Base-by-base conservation (phyloP, 2,797 vertebrate species). In the Typhlichthys eigenmanni region DNA sequence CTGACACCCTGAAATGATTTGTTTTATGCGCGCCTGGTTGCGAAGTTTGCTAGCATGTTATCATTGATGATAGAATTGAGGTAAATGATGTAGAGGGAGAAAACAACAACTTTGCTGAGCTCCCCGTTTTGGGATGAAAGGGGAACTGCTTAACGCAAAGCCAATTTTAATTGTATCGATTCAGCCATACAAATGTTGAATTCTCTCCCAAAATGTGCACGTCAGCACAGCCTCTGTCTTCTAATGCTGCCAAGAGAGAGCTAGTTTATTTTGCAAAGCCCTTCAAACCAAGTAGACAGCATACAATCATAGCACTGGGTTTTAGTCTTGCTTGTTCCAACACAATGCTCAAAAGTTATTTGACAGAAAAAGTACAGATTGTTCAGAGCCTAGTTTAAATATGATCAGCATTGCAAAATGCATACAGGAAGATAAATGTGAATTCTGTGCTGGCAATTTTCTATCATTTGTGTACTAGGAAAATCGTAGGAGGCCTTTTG, bases 21-120 rank as follows among this genome's bases (percentile, higher is more conserved):
- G 91, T 93, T 92, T 93, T 91, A 92, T 90, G 91, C 89, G 89
- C 84, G 81, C 85, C 83, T 84, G 87, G 87, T 85, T 87, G 90
- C 91, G 88, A 92, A 89, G 91, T 92, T 92, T 82, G 86, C 88
- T 58, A 87, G 89, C 90, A 89, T 87, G 80, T 89, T 93, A 92
- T 92, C 91, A 92, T 87, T 84, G 90, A 92, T 88, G 91, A 93
- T 93, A 93, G 90, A 90, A 92, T 91, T 90, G 88, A 94, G 89
- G 91, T 90, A 93, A 92, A 93, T 90, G 89, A 87, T 79, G 88
- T 82, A 80, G 77, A 87, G 81, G 60, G 85, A 87, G 88, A 91
- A 92, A 92, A 92, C 89, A 92, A 92, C 88, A 85, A 90, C 88
- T 92, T 91, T 94, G 92, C 93, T 93, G 93, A 93, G 92, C 89